Percentiles rank a stretch among this genome's conserved stretches.
phyloP scores from a whole-genome alignment of 1,140 invertebrate species.

The Cotesia typhae region DNA sequence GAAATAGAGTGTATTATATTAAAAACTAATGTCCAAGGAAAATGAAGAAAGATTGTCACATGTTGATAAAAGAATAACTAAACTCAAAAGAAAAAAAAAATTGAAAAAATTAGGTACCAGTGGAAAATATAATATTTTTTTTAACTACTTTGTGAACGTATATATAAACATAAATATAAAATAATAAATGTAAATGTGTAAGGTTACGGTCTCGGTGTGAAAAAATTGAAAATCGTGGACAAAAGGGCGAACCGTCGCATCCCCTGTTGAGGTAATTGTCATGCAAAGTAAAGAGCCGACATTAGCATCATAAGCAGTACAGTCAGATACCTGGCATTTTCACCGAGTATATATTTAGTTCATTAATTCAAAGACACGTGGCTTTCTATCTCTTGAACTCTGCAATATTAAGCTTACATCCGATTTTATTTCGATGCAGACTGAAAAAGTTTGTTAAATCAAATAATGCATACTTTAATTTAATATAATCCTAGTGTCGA shows the following conservation, averaged over 20 bases:
- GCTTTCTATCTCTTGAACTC: conserved; percentile 27
- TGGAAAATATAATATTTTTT: neutral
- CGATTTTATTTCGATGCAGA: neutral
- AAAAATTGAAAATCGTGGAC: neutral
- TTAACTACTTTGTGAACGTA: no score
- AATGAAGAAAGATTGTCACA: conserved; percentile 16
- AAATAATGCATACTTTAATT: neutral
- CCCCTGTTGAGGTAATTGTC: conserved; percentile 52
- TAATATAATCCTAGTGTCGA: neutral
- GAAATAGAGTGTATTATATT: conserved; percentile 11
- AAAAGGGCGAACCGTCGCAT: conserved; percentile 32
- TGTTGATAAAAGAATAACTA: neutral
- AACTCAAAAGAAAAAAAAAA: neutral
- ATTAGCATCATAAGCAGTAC: conserved; percentile 59
- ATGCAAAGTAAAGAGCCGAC: conserved; percentile 60
- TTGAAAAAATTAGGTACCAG: neutral
- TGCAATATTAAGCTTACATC: conserved; percentile 40
- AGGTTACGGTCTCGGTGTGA: neutral
- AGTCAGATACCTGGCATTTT: conserved; percentile 55
- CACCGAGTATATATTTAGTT: conserved; percentile 55
- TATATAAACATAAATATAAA: no score
- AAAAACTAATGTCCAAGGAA: conserved; percentile 19
- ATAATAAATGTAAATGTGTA: neutral
- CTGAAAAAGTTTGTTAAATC: no score
- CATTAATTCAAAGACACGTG: conserved; percentile 55